phyloP scores from a whole-genome alignment of 2,888 invertebrate genomes.

The Dicycla oo region DNA sequence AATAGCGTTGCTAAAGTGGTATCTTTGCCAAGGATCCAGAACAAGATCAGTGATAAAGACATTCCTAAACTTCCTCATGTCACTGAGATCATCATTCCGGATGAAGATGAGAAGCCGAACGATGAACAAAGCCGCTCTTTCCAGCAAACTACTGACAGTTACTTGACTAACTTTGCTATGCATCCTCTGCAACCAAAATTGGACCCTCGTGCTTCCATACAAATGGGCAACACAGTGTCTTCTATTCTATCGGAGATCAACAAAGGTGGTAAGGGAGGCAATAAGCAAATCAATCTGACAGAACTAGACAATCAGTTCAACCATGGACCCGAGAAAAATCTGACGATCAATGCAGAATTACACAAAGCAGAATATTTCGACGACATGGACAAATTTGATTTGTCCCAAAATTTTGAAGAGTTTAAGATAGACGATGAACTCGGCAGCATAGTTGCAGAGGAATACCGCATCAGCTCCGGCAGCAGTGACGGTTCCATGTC shows the following conservation, averaged over 20 bases:
- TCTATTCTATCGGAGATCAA: slow-evolving; percentile 91
- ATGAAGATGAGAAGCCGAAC: slow-evolving; percentile 89
- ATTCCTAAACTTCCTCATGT: slow-evolving; percentile 94
- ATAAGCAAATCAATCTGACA: slow-evolving; percentile 85
- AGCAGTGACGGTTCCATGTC: slow-evolving; percentile 87
- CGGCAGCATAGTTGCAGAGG: slow-evolving; percentile 87
- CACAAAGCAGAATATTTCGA: slow-evolving; percentile 87
- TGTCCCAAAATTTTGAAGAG: slow-evolving; percentile 95
- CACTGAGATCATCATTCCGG: slow-evolving; percentile 93
- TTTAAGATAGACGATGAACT: slow-evolving; percentile 94
- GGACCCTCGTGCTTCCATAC: slow-evolving; percentile 89
- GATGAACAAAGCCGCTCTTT: slow-evolving; percentile 81
- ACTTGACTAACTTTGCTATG: slow-evolving; percentile 83
- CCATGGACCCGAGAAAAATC: slow-evolving; percentile 77
- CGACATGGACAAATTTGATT: slow-evolving; percentile 91
- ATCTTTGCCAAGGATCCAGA: slow-evolving; percentile 85
- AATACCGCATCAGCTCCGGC: slow-evolving; percentile 89
- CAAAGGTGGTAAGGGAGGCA: slow-evolving; percentile 85
- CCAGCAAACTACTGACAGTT: slow-evolving; percentile 81
- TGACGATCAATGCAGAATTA: slow-evolving; percentile 75
- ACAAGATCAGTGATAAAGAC: slow-evolving; percentile 89
- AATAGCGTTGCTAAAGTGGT: slow-evolving; percentile 87
- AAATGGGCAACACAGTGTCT: slow-evolving; percentile 91
- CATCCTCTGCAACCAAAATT: slow-evolving; percentile 86
- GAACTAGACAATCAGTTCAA: slow-evolving; percentile 87